phyloP scores from a whole-genome alignment of 2,888 invertebrate genomes.

The Hymenopus coronatus region DNA sequence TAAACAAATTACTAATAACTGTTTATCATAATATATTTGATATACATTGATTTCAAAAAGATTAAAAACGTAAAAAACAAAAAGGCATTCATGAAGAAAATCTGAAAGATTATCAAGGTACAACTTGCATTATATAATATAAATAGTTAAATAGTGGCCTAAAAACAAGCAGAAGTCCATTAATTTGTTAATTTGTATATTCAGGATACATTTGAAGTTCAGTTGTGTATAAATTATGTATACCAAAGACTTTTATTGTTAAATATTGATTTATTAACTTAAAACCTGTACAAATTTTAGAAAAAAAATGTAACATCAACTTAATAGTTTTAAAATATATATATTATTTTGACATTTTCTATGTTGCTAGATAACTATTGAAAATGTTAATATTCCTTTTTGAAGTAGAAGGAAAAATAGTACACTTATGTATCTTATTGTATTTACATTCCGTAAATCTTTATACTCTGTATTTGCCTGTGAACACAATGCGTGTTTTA shows the following conservation, averaged over 20 bases:
- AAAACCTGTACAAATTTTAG: neutral
- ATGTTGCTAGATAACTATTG: neutral
- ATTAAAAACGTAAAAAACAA: too few relatives aligned
- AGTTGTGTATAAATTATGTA: neutral
- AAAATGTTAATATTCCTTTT: neutral
- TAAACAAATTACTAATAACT: neutral
- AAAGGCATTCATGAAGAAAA: neutral
- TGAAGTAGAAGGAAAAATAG: neutral
- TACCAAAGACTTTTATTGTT: neutral
- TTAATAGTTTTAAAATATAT: neutral
- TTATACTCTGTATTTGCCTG: neutral
- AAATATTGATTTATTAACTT: neutral
- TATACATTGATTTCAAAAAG: neutral
- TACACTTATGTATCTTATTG: neutral
- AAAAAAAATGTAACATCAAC: neutral
- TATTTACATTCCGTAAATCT: neutral
- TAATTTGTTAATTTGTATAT: neutral
- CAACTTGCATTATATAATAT: neutral
- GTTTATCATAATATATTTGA: neutral
- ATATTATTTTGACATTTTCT: neutral
- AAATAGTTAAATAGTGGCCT: neutral
- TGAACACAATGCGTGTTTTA: neutral
- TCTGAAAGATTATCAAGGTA: neutral
- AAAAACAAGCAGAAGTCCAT: neutral
- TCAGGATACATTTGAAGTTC: neutral